A percentile compares a stretch with the other conserved stretches of the same genome.
phyloP scores from a whole-genome alignment of 2,797 vertebrate species.

The Gymnopithys bicolor region DNA sequence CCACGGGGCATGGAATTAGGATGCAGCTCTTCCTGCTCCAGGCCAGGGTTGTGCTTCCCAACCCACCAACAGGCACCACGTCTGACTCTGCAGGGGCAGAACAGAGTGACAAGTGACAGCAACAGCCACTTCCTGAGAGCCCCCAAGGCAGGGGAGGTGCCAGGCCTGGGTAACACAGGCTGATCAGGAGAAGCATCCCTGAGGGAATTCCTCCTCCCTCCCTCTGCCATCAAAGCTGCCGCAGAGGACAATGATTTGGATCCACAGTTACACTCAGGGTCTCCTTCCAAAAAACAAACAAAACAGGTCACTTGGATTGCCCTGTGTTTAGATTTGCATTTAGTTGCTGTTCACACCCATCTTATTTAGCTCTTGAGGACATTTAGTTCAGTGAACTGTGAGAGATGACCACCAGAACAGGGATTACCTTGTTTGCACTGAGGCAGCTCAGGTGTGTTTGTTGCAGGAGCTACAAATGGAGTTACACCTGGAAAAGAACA shows the following conservation, averaged over 20 bases:
- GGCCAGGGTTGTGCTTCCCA: background rate
- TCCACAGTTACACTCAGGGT: background rate
- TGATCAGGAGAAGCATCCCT: background rate
- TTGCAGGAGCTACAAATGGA: slow-evolving; percentile 62
- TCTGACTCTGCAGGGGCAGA: slow-evolving; percentile 6
- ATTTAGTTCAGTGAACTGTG: slow-evolving; percentile 72
- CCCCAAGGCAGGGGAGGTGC: background rate
- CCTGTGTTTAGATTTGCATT: slow-evolving; percentile 76
- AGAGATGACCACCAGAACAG: slow-evolving; percentile 70
- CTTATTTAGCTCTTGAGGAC: slow-evolving; percentile 62
- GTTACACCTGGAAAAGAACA: slow-evolving; percentile 51
- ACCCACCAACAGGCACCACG: background rate
- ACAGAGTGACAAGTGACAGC: background rate
- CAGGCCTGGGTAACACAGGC: background rate
- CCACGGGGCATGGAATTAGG: background rate
- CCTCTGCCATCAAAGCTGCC: background rate
- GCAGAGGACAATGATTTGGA: background rate
- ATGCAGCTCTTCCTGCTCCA: background rate
- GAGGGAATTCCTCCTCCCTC: background rate
- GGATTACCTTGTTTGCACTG: slow-evolving; percentile 68
- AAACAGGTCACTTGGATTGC: slow-evolving; percentile 60
- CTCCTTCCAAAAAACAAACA: background rate
- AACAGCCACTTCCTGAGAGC: background rate
- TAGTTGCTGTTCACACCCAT: slow-evolving; percentile 78
- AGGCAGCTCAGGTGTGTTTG: slow-evolving; percentile 71